phyloP scores from a whole-genome alignment of 1,140 invertebrate genomes.

The Neodiprion lecontei region DNA sequence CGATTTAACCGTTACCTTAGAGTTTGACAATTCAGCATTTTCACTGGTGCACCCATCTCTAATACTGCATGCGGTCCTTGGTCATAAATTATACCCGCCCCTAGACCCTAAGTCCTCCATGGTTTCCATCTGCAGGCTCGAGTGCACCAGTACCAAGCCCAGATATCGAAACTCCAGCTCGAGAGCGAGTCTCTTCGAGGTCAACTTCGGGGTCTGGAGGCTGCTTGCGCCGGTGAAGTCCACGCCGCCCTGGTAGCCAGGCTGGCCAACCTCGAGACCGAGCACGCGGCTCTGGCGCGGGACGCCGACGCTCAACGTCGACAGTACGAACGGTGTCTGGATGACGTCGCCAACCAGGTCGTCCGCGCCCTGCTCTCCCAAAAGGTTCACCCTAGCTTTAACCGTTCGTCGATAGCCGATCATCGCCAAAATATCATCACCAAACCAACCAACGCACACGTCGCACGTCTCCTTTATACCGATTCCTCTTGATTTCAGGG shows the following conservation, averaged over 20 bases:
- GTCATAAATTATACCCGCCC: too few relatives aligned
- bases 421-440: background rate
- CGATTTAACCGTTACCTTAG: too few relatives aligned
- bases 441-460: background rate
- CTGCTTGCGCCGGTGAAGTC: conserved; percentile 63
- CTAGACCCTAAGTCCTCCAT: too few relatives aligned
- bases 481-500: conserved; percentile 58
- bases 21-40: too few relatives aligned
- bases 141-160: conserved; percentile 75
- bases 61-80: too few relatives aligned
- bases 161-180: conserved; percentile 72
- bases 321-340: conserved; percentile 78
- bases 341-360: conserved; percentile 81
- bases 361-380: conserved; percentile 82
- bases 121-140: conserved; percentile 66
- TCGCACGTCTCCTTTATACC: background rate
- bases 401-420: conserved; percentile 18
- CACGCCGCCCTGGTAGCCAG: conserved; percentile 66
- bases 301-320: conserved; percentile 69
- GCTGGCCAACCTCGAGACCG: conserved; percentile 69
- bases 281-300: conserved; percentile 66
- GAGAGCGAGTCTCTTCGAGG: conserved; percentile 78
- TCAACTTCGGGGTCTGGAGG: conserved; percentile 67
- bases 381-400: conserved; percentile 68
- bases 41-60: too few relatives aligned